These are phyloP conservation scores for Irena cyanogastra DNA, from an alignment of 2,113 vertebrate genomes.

Conservation along the genomic window DNA sequence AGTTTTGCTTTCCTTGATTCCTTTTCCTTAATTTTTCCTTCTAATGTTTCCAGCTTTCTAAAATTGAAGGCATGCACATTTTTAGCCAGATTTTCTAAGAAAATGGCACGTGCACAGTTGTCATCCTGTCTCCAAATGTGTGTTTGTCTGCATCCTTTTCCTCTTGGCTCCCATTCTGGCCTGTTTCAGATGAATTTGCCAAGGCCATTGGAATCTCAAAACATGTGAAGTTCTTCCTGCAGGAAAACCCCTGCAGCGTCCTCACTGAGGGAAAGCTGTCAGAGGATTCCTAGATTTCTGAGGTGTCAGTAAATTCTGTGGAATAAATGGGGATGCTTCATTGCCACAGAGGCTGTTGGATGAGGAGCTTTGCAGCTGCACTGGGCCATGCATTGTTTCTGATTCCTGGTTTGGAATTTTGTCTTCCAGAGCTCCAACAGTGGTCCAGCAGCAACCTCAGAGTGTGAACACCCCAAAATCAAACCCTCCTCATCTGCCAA, in stretches of 20 bases:
- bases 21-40: neutral
- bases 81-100: neutral
- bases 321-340: neutral
- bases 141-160: neutral
- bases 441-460: conserved; percentile 62
- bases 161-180: neutral
- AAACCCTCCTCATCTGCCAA: conserved; percentile 90
- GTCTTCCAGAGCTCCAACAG: conserved; percentile 76
- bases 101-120: neutral
- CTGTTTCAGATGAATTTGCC: neutral
- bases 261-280: neutral
- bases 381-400: neutral
- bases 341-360: neutral
- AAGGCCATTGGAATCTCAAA: neutral
- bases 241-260: neutral
- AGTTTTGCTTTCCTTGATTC: neutral
- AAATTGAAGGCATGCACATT: neutral
- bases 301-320: neutral
- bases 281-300: neutral
- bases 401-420: neutral
- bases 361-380: neutral
- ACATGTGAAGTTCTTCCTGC: neutral
- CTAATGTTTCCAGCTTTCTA: neutral
- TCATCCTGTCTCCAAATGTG: neutral
- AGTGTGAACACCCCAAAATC: conserved; percentile 90